Evolutionary conservation across 2,113 vertebrate species (phyloP), one percentile per base, ranked within the genome.

Genomic region (Solenodon paradoxus): DNA sequence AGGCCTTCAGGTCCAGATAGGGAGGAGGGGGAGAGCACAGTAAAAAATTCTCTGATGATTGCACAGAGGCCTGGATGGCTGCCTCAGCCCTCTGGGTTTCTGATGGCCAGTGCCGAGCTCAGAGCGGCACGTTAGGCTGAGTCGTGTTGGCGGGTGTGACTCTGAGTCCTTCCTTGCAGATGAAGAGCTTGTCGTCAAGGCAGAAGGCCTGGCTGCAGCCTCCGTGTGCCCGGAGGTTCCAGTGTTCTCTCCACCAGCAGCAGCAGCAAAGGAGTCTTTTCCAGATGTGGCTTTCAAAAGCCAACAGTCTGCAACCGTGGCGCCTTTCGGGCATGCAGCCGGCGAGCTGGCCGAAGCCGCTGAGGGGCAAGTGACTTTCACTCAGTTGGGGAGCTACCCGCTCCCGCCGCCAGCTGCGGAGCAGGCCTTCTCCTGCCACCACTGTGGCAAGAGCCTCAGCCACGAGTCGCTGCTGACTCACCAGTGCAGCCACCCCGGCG

Each of bases 401-500:
- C 95, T 94, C 15, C 95, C 97, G 0, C 84, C 96, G 5, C 96
- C 96, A 5, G 78, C 96, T 0, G 97, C 97, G 2, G 98, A 98
- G 79, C 97, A 95, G 9, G 8, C 95, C 0, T 98, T 96, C 47
- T 69, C 97, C 0, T 97, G 98, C 66, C 96, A 96, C 16, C 97
- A 95, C 15, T 98, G 98, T 35, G 97, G 97, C 78, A 98, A 97
- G 86, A 96, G 82, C 75, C 97, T 98, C 75, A 79, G 66, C 63
- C 96, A 97, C 1, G 97, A 98, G 74, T 81, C 94, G 74, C 30
- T 97, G 9, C 78, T 92, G 47, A 88, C 89, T 12, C 98, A 97
- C 53, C 97, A 96, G 24, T 96, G 95, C 4, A 59, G 94, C 45
- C 98, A 96, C 3, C 0, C n/a, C 0, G 79, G 49, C 0, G 97